Evolutionary conservation across 2,113 vertebrate species (phyloP).

Genomic region (Sinocyclocheilus anophthalmus): DNA sequence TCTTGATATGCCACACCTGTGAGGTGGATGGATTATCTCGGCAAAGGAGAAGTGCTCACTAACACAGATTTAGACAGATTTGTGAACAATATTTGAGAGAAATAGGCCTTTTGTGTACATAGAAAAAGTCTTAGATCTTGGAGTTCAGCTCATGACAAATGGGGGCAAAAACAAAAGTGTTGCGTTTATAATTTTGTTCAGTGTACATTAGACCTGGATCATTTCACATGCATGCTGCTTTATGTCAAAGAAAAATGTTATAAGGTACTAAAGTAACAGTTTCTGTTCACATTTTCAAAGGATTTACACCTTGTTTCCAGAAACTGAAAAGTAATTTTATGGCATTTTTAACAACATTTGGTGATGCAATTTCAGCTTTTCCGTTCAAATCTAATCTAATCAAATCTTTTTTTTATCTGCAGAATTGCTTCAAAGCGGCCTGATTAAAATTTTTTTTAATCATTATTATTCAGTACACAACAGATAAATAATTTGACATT

Average conservation of each 20-base stretch:
- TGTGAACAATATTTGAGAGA: too few species aligned
- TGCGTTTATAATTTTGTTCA: too few species aligned
- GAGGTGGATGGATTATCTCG: too few species aligned
- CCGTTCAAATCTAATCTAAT: not conserved
- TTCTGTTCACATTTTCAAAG: not conserved
- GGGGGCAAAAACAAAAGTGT: too few species aligned
- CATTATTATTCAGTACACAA: not conserved
- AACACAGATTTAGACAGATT: too few species aligned
- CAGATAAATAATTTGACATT: not conserved
- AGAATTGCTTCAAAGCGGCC: not conserved
- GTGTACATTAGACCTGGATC: not conserved
- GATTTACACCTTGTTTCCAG: not conserved
- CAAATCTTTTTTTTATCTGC: not conserved
- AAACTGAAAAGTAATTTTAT: not conserved
- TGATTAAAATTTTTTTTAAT: not conserved
- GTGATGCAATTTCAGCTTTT: not conserved
- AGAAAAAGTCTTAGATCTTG: too few species aligned
- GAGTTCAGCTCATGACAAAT: too few species aligned
- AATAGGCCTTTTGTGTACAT: too few species aligned
- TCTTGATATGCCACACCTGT: too few species aligned
- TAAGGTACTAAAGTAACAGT: too few species aligned
- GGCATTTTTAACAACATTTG: not conserved
- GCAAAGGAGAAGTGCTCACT: too few species aligned
- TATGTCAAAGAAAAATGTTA: too few species aligned
- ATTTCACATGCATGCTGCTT: not conserved